phyloP scores from a whole-genome alignment of 2,113 vertebrate genomes.

The Galemys pyrenaicus region DNA sequence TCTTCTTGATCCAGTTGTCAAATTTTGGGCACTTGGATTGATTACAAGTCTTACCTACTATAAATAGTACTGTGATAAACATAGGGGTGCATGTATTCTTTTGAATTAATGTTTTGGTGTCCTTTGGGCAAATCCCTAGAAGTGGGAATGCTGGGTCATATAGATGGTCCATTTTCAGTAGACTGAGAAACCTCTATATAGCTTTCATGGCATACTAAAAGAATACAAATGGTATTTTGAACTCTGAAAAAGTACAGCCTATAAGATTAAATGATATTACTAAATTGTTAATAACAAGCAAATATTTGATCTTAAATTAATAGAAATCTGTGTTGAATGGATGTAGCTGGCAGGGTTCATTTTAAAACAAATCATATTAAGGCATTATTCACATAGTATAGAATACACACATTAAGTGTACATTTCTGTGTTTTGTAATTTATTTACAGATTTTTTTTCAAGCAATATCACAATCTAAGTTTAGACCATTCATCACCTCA shows the following conservation, averaged over 20 bases:
- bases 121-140: too few species aligned
- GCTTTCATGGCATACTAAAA: background rate
- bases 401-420: background rate
- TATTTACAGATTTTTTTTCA: background rate
- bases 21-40: too few species aligned
- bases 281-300: background rate
- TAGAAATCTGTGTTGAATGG: background rate
- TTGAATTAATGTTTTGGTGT: too few species aligned
- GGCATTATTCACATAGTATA: background rate
- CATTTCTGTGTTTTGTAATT: background rate
- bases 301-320: background rate
- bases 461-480: background rate
- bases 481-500: background rate
- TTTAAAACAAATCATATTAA: background rate
- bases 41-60: too few species aligned
- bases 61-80: too few species aligned
- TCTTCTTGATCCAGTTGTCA: too few species aligned
- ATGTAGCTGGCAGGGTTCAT: background rate
- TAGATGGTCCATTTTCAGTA: too few species aligned
- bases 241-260: background rate
- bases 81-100: too few species aligned
- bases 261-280: background rate
- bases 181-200: too few species aligned
- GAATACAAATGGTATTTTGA: constrained; percentile 24
- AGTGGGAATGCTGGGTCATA: too few species aligned